Evolutionary conservation across 2,888 invertebrate genomes (phyloP), one percentile per base, ranked within the genome.

Genomic region (Dryocosmus kuriphilus): DNA sequence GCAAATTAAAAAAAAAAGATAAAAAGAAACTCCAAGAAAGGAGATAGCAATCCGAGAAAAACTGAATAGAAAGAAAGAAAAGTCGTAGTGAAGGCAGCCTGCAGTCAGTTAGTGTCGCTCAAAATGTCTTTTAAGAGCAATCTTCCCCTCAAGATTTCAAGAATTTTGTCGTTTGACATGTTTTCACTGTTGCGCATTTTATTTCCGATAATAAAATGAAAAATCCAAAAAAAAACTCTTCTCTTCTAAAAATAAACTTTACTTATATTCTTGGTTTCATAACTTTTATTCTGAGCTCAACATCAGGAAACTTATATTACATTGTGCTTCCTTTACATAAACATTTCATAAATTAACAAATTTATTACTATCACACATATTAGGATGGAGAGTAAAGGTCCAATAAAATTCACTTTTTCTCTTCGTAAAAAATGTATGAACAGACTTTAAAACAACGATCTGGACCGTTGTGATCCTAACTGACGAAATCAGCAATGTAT

Each of bases 41-140:
- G 1, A 19, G 6, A 5, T 19, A 46, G 19, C 46, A 46, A 46
- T 19, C 46, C 46, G 46, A 19, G 4, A 6, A 19, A 46, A 46
- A 19, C 6, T 46, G 16, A 46, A 6, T 46, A 19, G 16, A 46
- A 19, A 46, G 19, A 46, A 46, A 46, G 5, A 16, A 46, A 46
- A 16, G 5, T n/a, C n/a, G n/a, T n/a, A n/a, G n/a, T 16, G 16
- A 6, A 46, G 41, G 46, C 1, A 46, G 16, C 16, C 46, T 19
- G 16, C 32, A 41, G 46, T 3, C 19, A 30, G 19, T 24, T 27
- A 11, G 11, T 32, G 32, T 14, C 22, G 30, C 22, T 19, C 35
- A 22, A 61, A 38, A 38, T 77, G 79, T 79, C 79, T 76, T 75
- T 75, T 75, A 81, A 81, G 80, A 84, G 82, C 79, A 82, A 81